A percentile compares a stretch with the other conserved stretches of the same genome.
Conservation (phyloP, 2,888 invertebrate genomes). For the Opisthograptis luteolata region DNA sequence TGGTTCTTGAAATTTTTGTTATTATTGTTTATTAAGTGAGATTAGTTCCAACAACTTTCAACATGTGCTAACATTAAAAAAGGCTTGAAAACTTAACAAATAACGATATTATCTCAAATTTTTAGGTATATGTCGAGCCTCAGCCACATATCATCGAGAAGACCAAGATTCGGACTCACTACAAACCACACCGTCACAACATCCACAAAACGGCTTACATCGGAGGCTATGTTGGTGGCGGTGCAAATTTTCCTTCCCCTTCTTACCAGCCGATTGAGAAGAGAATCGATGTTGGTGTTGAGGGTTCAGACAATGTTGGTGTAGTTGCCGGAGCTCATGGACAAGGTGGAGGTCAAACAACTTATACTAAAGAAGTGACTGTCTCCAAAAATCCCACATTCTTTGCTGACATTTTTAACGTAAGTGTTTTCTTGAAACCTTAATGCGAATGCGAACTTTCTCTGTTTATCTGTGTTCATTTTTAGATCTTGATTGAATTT, state of each 20-base stretch:
- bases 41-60: too few relatives aligned
- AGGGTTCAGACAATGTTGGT: slow-evolving; percentile 42
- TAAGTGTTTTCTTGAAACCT: slow-evolving; percentile 57
- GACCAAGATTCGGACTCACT: slow-evolving; percentile 55
- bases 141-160: slow-evolving; percentile 59
- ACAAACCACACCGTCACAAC: slow-evolving; percentile 65
- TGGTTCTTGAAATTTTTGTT: too few relatives aligned
- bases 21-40: too few relatives aligned
- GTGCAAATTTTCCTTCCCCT: slow-evolving; percentile 41
- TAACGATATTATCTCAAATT: too few relatives aligned
- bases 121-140: slow-evolving; percentile 61
- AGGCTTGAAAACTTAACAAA: too few relatives aligned
- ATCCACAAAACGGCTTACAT: slow-evolving; percentile 61
- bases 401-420: slow-evolving; percentile 86
- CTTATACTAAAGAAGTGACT: slow-evolving; percentile 59
- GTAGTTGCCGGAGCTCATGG: slow-evolving; percentile 25
- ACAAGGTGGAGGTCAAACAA: slow-evolving; percentile 44
- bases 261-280: slow-evolving; percentile 57
- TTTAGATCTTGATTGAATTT: too few relatives aligned
- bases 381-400: slow-evolving; percentile 71
- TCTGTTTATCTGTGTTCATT: too few relatives aligned
- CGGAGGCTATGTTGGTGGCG: slow-evolving; percentile 62
- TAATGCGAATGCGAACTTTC: not conserved
- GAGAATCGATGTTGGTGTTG: slow-evolving; percentile 61
- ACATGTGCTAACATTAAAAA: slow-evolving; percentile 1